Evolutionary conservation across 1,140 invertebrate genomes (phyloP).

Genomic region (Drosophila neocordata): DNA sequence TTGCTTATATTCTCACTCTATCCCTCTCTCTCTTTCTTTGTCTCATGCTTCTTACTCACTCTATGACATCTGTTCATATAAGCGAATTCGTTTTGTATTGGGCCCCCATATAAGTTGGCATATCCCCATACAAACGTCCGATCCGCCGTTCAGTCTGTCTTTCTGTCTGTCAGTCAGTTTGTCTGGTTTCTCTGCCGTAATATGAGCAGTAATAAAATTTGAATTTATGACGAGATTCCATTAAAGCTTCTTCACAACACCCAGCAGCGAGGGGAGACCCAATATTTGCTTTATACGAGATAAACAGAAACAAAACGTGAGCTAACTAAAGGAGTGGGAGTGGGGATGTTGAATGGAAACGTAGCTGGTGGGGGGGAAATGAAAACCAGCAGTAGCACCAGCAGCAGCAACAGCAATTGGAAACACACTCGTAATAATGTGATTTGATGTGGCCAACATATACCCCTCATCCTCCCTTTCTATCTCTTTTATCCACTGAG

Average conservation of each 20-base stretch:
- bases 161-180: constrained; percentile 20
- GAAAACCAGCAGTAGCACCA: constrained; percentile 40
- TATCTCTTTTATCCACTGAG: not conserved
- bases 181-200: constrained; percentile 54
- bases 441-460: constrained; percentile 59
- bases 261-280: constrained; percentile 37
- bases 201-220: constrained; percentile 82
- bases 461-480: not conserved
- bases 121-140: constrained; percentile 36
- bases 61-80: constrained; percentile 32
- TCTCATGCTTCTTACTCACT: constrained; percentile 26
- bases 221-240: constrained; percentile 82
- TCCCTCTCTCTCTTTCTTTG: not conserved
- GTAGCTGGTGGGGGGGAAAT: constrained; percentile 35
- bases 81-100: constrained; percentile 40
- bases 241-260: constrained; percentile 80
- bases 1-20: not conserved
- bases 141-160: constrained; percentile 29
- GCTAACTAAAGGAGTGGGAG: constrained; percentile 17
- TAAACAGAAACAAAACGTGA: constrained; percentile 49
- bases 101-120: constrained; percentile 54
- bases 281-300: constrained; percentile 70
- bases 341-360: constrained; percentile 38
- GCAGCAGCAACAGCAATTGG: constrained; percentile 35
- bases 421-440: constrained; percentile 74